Base-by-base conservation (phyloP, 1,140 invertebrate genomes). In the Micrasema minimum region DNA sequence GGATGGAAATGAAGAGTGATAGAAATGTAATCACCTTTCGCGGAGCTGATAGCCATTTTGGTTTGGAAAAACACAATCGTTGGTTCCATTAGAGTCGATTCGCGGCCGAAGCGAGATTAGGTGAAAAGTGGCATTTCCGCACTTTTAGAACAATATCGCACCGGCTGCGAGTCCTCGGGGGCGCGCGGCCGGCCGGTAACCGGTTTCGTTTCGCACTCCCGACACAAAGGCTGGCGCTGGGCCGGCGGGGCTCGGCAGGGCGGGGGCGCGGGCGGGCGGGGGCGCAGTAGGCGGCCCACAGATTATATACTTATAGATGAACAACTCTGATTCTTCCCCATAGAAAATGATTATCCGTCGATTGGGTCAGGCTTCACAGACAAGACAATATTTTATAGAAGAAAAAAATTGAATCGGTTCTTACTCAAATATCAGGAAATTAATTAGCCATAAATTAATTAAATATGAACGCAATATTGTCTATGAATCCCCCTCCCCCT, bases 201-300 rank as follows among this genome's bases (percentile, higher is more conserved):
- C 59, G 59, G 59, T 62, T 62, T 46, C 20, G 59, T 23, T 46
- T 64, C 59, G 59, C 59, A 62, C 59, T 62, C 59, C 59, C 59
- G 59, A 62, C 59, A 66, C 65, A 53, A 66, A 66, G 65, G 48
- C 65, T 16, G 37, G 51, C 18, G 41, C 59, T 23, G 16, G 57
- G 81, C 80, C 78, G 78, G 78, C 79, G 76, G 76, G 78, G 76
- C 75, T 77, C 77, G 74, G 73, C 76, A 75, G 76, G n/a, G n/a
- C n/a, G n/a, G 69, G 38, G 43, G 41, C 43, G 62, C 66, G 71
- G 43, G 51, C 37, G 61, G 59, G 51, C n/a, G 68, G 46, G 7
- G 71, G 79, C 74, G 79, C 74, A 41, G n/a, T n/a, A n/a, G n/a
- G n/a, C n/a, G n/a, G n/a, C n/a, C n/a, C n/a, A n/a, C n/a, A n/a